Conservation (phyloP, 2,888 invertebrate species). For the Cephus runcator region DNA sequence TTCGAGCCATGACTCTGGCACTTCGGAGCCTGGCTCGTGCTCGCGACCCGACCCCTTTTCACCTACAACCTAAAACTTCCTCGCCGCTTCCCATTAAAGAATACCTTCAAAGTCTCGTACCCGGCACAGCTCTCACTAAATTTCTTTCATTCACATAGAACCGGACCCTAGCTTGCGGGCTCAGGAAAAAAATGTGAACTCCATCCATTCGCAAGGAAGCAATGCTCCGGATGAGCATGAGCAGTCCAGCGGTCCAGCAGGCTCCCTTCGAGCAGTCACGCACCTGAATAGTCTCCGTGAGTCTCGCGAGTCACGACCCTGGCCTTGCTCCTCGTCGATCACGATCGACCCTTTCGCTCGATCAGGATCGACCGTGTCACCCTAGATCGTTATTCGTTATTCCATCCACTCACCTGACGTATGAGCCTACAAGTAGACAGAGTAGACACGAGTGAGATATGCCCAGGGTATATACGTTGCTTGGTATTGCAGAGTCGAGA, state of each 20-base stretch:
- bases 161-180: not conserved
- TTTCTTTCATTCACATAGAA: not conserved
- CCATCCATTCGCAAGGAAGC: not conserved
- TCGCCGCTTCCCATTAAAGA: not conserved
- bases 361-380: not conserved
- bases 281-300: not conserved
- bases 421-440: not conserved
- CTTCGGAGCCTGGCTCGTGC: not conserved
- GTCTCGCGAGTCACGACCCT: not conserved
- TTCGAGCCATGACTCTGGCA: not conserved
- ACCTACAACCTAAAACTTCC: constrained; percentile 11
- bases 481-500: not conserved
- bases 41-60: not conserved
- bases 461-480: not conserved
- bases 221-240: not conserved
- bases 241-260: not conserved
- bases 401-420: not conserved
- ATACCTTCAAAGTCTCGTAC: not conserved
- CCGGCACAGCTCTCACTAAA: not conserved
- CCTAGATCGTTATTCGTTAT: not conserved
- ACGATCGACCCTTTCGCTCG: not conserved
- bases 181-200: not conserved
- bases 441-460: not conserved
- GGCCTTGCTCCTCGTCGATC: not conserved
- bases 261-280: not conserved